phyloP scores from a whole-genome alignment of 2,113 vertebrate species.

The Atherinomorus stipes region DNA sequence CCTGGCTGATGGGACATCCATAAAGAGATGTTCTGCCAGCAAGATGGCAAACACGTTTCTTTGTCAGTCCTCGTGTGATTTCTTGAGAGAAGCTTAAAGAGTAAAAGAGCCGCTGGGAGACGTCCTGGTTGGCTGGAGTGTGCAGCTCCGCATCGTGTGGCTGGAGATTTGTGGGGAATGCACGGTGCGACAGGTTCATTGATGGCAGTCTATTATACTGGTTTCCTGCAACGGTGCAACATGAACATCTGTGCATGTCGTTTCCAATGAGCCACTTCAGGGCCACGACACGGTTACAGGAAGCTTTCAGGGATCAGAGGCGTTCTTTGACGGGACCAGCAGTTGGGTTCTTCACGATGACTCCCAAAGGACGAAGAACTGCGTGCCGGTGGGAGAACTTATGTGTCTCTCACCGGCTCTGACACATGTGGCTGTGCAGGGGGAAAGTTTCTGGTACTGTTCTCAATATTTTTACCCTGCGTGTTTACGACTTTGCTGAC shows the following conservation, averaged over 20 bases:
- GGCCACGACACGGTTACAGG: slow-evolving; percentile 35
- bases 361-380: slow-evolving; percentile 38
- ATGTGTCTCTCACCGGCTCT: slow-evolving; percentile 5
- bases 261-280: slow-evolving; percentile 67
- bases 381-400: too few species aligned
- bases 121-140: slow-evolving; percentile 30
- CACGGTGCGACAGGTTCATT: slow-evolving; percentile 58
- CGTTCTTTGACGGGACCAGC: slow-evolving; percentile 23
- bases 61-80: slow-evolving; percentile 41
- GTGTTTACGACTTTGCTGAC: slow-evolving; percentile 28
- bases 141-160: slow-evolving; percentile 31
- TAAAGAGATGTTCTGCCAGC: slow-evolving; percentile 64
- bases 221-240: slow-evolving; percentile 60
- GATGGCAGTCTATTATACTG: slow-evolving; percentile 65
- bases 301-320: slow-evolving; percentile 33
- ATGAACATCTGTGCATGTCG: slow-evolving; percentile 70
- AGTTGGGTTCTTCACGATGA: slow-evolving; percentile 15
- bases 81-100: slow-evolving; percentile 54
- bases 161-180: slow-evolving; percentile 28
- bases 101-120: slow-evolving; percentile 63
- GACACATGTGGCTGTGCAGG: slow-evolving; percentile 6
- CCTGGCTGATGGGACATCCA: slow-evolving; percentile 53
- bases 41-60: slow-evolving; percentile 69
- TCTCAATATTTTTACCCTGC: neutral
- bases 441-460: slow-evolving; percentile 5